phyloP scores from a whole-genome alignment of 2,888 invertebrate genomes.

The Hesperia comma region DNA sequence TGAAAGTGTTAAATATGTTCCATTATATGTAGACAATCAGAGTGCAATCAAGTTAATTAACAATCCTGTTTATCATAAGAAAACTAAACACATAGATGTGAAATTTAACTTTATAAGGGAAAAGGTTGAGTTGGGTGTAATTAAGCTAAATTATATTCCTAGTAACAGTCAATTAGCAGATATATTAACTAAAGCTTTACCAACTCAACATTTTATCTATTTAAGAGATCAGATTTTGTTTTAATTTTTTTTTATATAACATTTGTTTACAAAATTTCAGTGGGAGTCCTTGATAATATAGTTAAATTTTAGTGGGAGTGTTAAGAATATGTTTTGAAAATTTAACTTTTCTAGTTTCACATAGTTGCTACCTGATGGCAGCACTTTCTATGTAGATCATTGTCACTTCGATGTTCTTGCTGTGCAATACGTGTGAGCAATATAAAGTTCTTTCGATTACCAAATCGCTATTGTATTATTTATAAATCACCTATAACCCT shows the following conservation, averaged over 20 bases:
- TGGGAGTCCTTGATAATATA: too few relatives aligned
- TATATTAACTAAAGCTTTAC: slow-evolving; percentile 34
- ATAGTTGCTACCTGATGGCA: too few relatives aligned
- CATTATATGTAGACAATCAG: slow-evolving; percentile 28
- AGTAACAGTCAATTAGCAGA: slow-evolving; percentile 35
- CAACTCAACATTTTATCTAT: not conserved
- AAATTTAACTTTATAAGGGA: slow-evolving; percentile 39
- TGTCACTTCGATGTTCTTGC: too few relatives aligned
- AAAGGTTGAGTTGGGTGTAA: slow-evolving; percentile 25
- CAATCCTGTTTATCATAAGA: slow-evolving; percentile 38
- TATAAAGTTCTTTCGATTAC: too few relatives aligned
- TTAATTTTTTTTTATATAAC: slow-evolving; percentile 4
- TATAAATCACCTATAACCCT: too few relatives aligned
- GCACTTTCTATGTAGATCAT: too few relatives aligned
- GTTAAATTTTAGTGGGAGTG: too few relatives aligned
- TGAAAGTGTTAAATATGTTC: slow-evolving; percentile 8
- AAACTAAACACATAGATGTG: slow-evolving; percentile 38
- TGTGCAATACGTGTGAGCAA: too few relatives aligned
- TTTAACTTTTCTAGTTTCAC: too few relatives aligned
- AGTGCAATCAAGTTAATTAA: slow-evolving; percentile 33
- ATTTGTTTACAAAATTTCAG: too few relatives aligned
- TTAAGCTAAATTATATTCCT: slow-evolving; percentile 31
- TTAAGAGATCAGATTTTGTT: slow-evolving; percentile 1
- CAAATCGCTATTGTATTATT: too few relatives aligned
- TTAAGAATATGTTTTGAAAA: too few relatives aligned